phyloP scores from a whole-genome alignment of 1,140 invertebrate genomes.

The Bombus huntii region DNA sequence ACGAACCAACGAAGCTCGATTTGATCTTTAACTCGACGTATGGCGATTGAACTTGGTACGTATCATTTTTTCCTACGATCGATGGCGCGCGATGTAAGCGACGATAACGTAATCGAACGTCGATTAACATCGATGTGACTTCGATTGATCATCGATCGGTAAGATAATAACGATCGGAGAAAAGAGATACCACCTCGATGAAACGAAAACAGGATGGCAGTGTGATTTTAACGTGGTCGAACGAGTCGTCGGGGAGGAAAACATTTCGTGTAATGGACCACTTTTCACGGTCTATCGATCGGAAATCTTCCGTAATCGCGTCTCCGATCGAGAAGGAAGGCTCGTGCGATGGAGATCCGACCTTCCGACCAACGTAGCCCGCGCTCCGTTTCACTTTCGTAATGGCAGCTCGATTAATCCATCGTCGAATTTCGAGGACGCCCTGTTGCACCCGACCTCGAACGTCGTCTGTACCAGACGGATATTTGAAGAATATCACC shows the following conservation, averaged over 20 bases:
- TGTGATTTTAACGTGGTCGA: background rate
- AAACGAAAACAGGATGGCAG: background rate
- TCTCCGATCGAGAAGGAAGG: constrained; percentile 42
- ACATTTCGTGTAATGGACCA: constrained; percentile 41
- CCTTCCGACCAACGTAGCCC: constrained; percentile 48
- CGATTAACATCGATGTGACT: background rate
- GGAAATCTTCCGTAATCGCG: constrained; percentile 58
- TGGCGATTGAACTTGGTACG: background rate
- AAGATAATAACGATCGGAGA: background rate
- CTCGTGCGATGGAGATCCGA: constrained; percentile 37
- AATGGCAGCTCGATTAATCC: constrained; percentile 51
- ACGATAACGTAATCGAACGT: constrained; percentile 25
- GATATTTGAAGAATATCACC: background rate
- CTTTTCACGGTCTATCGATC: constrained; percentile 62
- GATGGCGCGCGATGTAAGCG: constrained; percentile 8
- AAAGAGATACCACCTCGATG: background rate
- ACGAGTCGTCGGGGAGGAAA: background rate
- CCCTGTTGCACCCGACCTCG: constrained; percentile 5
- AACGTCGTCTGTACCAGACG: too few species aligned
- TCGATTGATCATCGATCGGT: background rate
- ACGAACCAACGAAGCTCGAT: background rate
- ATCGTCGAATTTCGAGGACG: constrained; percentile 62
- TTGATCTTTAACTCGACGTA: constrained; percentile 19
- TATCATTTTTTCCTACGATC: background rate
- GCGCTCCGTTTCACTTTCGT: constrained; percentile 65